These are phyloP conservation scores for Ernsta delagoae DNA, from an alignment of 2,888 invertebrate genomes.

Conservation along the genomic window DNA sequence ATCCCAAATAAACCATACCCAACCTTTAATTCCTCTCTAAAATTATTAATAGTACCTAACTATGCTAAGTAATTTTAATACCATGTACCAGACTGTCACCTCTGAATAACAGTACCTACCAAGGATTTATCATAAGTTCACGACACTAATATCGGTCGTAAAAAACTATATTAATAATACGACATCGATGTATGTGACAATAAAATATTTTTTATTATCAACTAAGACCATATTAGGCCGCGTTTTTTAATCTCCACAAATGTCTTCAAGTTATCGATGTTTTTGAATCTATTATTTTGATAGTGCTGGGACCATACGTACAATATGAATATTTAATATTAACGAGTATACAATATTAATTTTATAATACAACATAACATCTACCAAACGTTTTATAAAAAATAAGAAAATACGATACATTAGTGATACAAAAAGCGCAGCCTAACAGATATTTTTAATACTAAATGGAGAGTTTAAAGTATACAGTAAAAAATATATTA, in stretches of 20 bases:
- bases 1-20: no score
- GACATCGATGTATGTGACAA: conserved; percentile 43
- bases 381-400: no score
- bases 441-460: no score
- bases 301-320: conserved; percentile 44
- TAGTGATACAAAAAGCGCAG: neutral
- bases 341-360: neutral
- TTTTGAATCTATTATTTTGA: conserved; percentile 46
- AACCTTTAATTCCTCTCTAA: neutral
- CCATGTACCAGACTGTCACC: neutral
- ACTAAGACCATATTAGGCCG: conserved; percentile 65
- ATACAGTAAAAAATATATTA: no score
- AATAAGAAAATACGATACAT: no score
- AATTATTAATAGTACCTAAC: neutral
- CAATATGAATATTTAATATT: neutral
- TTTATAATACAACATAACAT: no score
- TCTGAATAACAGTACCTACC: neutral
- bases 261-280: conserved; percentile 60
- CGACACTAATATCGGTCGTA: conserved; percentile 2
- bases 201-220: conserved; percentile 69
- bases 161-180: conserved; percentile 14
- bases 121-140: neutral
- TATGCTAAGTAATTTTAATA: neutral
- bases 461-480: no score
- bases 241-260: conserved; percentile 75